Conservation (phyloP, 2,113 vertebrate species). For the Colaptes auratus region DNA sequence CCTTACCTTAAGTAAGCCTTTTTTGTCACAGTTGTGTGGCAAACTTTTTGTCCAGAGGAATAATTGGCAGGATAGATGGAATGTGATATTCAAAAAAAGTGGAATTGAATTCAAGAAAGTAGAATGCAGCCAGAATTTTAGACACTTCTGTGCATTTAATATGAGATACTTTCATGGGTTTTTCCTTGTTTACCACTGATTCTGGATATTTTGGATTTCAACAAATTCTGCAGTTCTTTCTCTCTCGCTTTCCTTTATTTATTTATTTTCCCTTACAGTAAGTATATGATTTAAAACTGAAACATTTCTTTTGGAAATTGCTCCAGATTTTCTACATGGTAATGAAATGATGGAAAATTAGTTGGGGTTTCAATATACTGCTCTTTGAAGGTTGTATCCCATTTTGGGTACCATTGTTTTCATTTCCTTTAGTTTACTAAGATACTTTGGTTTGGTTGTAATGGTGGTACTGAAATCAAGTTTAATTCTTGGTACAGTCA, state of each 20-base stretch:
- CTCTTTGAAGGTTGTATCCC: not conserved
- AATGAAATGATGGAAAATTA: not conserved
- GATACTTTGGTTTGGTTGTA: not conserved
- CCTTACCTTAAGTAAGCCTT: constrained; percentile 22
- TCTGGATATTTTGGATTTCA: not conserved
- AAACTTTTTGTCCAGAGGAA: constrained; percentile 20
- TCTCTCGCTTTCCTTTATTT: rapidly evolving
- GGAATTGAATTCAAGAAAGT: not conserved
- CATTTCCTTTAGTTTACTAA: not conserved
- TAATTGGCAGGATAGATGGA: constrained; percentile 33
- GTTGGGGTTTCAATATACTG: not conserved
- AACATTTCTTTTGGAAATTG: not conserved
- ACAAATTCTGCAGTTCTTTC: not conserved
- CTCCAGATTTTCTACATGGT: not conserved
- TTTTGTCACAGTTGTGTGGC: not conserved
- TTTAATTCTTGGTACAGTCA: not conserved
- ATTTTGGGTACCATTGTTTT: not conserved
- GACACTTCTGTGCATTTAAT: not conserved
- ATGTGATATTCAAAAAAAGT: constrained; percentile 8
- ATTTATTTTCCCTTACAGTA: not conserved
- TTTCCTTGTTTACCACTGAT: not conserved
- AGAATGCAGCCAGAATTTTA: constrained; percentile 1
- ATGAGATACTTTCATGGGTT: not conserved
- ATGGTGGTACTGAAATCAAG: not conserved
- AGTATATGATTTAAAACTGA: not conserved